A percentile compares a stretch with the other conserved stretches of the same genome.
These are phyloP conservation scores for Tridacna gigas DNA, from an alignment of 2,888 invertebrate species.

Conservation along the genomic window DNA sequence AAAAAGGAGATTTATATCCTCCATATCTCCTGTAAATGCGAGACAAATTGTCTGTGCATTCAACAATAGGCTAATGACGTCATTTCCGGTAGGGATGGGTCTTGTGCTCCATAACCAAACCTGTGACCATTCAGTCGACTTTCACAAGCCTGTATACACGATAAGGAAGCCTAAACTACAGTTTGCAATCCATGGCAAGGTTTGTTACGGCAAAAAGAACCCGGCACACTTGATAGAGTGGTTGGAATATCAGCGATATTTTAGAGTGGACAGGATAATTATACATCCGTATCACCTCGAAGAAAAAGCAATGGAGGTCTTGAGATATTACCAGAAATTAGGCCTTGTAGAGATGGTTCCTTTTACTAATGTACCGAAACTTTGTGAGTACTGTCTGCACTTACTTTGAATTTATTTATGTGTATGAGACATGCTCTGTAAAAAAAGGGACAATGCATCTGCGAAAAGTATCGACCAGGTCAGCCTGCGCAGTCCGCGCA, in stretches of 20 bases:
- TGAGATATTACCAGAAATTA: neutral
- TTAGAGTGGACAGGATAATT: neutral
- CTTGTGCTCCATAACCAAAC: neutral
- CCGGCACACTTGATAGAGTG: neutral
- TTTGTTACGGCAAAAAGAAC: conserved; percentile 1
- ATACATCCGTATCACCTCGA: neutral
- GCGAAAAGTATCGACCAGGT: no score
- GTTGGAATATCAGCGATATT: conserved; percentile 4
- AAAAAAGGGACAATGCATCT: no score
- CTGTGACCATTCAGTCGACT: neutral
- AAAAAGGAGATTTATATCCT: neutral
- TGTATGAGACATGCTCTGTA: no score
- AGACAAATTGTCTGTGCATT: neutral
- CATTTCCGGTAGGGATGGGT: neutral
- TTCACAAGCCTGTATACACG: neutral
- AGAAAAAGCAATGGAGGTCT: neutral
- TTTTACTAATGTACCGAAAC: neutral
- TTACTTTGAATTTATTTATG: no score
- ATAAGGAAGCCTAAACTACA: neutral
- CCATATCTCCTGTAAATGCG: neutral
- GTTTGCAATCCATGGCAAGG: neutral
- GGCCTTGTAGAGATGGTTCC: neutral
- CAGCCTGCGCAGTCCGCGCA: no score
- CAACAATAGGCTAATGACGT: neutral
- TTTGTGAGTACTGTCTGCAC: neutral